These are phyloP conservation scores for Halocaridina rubra DNA, from an alignment of 2,888 invertebrate species.

Conservation along the genomic window DNA sequence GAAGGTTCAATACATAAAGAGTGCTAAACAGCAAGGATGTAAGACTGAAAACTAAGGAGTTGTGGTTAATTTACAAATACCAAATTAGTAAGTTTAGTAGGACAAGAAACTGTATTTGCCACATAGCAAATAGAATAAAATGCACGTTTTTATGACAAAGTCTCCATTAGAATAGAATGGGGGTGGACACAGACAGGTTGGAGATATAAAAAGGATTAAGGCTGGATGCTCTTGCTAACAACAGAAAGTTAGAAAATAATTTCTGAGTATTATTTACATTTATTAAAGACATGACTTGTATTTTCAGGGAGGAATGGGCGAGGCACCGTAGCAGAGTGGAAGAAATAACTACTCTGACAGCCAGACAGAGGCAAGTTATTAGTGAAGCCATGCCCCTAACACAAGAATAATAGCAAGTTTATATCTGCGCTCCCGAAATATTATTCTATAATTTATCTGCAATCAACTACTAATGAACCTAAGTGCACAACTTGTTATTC, in stretches of 20 bases:
- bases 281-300: no score
- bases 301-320: conserved; percentile 52
- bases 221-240: background rate
- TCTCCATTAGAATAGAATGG: background rate
- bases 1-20: no score
- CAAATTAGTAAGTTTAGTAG: no score
- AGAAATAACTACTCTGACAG: conserved; percentile 53
- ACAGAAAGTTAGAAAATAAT: no score
- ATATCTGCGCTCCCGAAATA: background rate
- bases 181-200: background rate
- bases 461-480: background rate
- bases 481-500: background rate
- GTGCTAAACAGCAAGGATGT: no score
- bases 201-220: background rate
- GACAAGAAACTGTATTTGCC: no score
- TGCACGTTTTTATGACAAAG: background rate
- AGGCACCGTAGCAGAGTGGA: conserved; percentile 51
- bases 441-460: background rate
- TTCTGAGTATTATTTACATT: no score
- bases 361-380: conserved; percentile 44
- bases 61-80: no score
- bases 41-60: no score
- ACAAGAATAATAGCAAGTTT: background rate
- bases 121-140: no score
- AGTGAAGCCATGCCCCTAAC: conserved; percentile 26